Conservation (phyloP, 1,140 invertebrate species). For the Pseudachorutes palmiensis region DNA sequence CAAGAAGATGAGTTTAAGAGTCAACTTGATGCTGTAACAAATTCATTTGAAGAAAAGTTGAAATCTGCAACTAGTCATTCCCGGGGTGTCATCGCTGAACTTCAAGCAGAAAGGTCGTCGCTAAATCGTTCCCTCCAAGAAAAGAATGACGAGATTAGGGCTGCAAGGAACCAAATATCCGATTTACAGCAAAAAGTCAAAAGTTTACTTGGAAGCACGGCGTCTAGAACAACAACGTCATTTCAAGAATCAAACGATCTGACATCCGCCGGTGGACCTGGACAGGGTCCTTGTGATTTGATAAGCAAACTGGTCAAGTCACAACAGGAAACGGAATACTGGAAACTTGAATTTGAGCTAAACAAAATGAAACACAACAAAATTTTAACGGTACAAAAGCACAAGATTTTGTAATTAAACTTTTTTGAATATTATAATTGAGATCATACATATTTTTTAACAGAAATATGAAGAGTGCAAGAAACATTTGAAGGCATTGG, state of each 20-base stretch:
- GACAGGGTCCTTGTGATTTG: neutral
- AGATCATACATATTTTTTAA: too few species aligned
- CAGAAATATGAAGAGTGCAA: constrained; percentile 9
- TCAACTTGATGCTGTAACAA: neutral
- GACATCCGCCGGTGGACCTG: neutral
- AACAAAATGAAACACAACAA: constrained; percentile 43
- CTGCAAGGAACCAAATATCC: constrained; percentile 1
- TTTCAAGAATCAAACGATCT: neutral
- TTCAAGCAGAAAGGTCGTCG: neutral
- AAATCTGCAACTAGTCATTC: neutral
- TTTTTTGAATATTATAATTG: too few species aligned
- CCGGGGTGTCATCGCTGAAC: neutral
- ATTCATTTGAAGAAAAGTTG: constrained; percentile 9
- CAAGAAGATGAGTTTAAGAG: neutral
- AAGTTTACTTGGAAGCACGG: neutral
- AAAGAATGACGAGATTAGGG: constrained; percentile 12
- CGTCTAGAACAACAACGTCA: neutral
- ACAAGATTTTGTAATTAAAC: neutral
- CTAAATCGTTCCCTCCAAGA: neutral
- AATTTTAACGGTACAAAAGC: constrained; percentile 16
- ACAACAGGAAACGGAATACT: constrained; percentile 48
- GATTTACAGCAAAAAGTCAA: constrained; percentile 7
- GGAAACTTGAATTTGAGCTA: constrained; percentile 47
- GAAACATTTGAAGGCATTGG: neutral
- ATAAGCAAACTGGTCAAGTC: constrained; percentile 8